Percentiles rank a stretch among this genome's conserved stretches.
Conservation (phyloP, 2,113 vertebrate genomes). For the Myiagra hebetior region DNA sequence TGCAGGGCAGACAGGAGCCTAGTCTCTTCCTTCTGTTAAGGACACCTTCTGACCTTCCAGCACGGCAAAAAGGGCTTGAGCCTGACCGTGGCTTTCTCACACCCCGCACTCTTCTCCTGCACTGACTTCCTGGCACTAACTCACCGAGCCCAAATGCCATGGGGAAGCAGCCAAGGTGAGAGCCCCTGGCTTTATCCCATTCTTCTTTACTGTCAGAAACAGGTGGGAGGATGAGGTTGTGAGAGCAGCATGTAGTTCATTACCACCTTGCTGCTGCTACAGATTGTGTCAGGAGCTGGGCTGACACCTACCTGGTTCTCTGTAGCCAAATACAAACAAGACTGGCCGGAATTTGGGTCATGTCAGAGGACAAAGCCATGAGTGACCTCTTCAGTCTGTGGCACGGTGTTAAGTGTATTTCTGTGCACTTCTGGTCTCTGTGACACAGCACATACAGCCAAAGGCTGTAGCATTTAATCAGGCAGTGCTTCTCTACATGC, state of each 20-base stretch:
- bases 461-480: not conserved
- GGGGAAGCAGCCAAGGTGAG: not conserved
- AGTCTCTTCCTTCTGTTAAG: not conserved
- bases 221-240: not conserved
- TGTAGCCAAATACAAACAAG: not conserved
- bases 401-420: not conserved
- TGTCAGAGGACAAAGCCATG: not conserved
- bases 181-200: not conserved
- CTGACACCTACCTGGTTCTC: not conserved
- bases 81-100: not conserved
- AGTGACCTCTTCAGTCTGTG: not conserved
- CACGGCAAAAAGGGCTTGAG: not conserved
- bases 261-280: not conserved
- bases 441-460: not conserved
- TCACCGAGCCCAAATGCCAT: not conserved
- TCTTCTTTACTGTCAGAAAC: not conserved
- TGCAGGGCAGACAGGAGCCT: not conserved
- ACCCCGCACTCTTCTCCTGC: not conserved
- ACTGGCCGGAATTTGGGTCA: not conserved
- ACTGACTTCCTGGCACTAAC: not conserved
- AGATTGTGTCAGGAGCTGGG: not conserved
- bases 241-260: not conserved
- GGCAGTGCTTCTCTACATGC: not conserved
- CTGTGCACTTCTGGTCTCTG: not conserved
- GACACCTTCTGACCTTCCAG: not conserved